Conservation (phyloP, 2,888 invertebrate genomes). For the Morinoia aosen region DNA sequence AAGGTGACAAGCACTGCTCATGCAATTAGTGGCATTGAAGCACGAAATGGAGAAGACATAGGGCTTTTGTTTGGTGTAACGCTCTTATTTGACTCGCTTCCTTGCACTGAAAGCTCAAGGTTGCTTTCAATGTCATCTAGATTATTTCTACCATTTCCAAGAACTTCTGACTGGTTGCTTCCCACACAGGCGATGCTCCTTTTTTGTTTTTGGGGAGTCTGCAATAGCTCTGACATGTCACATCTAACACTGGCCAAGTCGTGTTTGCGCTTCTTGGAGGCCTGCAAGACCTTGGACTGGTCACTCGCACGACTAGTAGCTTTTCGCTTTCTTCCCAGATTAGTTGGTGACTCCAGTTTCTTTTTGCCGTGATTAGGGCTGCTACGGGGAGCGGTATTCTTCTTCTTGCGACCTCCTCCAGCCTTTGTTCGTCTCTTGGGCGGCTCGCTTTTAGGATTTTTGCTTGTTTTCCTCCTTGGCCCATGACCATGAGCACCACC, state of each 20-base stretch:
- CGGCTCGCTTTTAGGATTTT: neutral
- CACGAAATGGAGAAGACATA: neutral
- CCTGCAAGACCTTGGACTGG: neutral
- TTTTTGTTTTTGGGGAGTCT: neutral
- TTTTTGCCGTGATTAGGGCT: neutral
- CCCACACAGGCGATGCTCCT: neutral
- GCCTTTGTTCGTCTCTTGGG: neutral
- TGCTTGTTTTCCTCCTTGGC: neutral
- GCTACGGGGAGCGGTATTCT: neutral
- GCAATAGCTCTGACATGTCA: neutral
- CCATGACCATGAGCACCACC: neutral
- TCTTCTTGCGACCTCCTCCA: neutral
- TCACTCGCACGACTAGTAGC: neutral
- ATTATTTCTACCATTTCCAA: neutral
- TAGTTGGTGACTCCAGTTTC: neutral
- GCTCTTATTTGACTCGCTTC: neutral
- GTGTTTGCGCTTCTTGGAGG: neutral
- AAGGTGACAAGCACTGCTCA: neutral
- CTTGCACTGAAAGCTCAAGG: neutral
- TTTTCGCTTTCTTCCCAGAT: neutral
- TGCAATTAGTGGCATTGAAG: conserved; percentile 5
- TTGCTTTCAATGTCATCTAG: neutral
- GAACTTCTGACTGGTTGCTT: neutral
- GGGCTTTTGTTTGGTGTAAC: neutral
- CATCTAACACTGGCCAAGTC: neutral